Evolutionary conservation across 2,797 vertebrate species (phyloP).

Genomic region (Sebastes trivittatus): DNA sequence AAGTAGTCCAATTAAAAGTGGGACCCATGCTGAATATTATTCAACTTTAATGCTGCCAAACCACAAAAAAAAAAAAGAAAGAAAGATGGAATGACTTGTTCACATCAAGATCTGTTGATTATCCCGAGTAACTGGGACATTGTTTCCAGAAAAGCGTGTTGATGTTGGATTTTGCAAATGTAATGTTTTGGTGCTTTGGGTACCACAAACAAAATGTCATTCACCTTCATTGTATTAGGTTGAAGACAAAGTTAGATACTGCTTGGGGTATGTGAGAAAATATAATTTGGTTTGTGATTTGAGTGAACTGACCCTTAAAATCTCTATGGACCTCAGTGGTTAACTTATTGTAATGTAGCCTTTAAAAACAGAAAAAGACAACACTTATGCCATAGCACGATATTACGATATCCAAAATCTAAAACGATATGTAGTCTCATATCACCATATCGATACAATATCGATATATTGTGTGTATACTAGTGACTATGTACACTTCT

Average conservation of each 20-base stretch:
- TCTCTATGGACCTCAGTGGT: neutral
- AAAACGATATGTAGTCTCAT: no score
- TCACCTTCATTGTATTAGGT: neutral
- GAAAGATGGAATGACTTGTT: neutral
- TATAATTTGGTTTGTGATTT: neutral
- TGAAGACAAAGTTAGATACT: no score
- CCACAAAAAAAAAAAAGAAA: neutral
- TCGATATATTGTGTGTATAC: no score
- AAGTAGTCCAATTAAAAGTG: slow-evolving; percentile 47
- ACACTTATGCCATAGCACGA: no score
- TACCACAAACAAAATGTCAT: no score
- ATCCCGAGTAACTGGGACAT: neutral
- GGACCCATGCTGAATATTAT: neutral
- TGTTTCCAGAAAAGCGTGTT: neutral
- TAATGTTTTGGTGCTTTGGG: neutral
- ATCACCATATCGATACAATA: no score
- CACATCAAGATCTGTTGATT: neutral
- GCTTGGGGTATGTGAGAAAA: neutral
- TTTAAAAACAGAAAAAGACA: no score
- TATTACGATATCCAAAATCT: no score
- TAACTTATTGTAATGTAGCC: no score
- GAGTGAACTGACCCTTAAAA: neutral
- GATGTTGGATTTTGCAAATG: neutral
- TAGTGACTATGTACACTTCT: no score
- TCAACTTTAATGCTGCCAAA: slow-evolving; percentile 6